phyloP scores from a whole-genome alignment of 2,888 invertebrate species.

The Agrochola macilenta region DNA sequence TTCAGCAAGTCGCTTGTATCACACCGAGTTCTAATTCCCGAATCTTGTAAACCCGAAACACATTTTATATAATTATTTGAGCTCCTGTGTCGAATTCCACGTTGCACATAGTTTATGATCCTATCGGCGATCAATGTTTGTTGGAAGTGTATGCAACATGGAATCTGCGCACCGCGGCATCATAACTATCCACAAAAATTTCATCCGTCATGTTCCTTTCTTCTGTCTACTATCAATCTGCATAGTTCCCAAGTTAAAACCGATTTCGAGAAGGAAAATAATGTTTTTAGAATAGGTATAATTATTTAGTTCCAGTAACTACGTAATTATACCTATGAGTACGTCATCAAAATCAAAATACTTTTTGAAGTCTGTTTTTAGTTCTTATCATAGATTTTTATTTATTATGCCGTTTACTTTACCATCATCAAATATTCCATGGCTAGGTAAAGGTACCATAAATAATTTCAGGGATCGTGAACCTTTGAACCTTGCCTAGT shows the following conservation, averaged over 20 bases:
- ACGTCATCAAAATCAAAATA: not conserved
- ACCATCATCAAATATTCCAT: conserved; percentile 13
- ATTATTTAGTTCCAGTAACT: not conserved
- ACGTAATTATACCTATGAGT: too few species aligned
- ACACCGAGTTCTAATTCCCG: conserved; percentile 45
- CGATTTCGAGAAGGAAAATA: not conserved
- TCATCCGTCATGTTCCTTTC: not conserved
- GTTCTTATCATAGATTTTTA: not conserved
- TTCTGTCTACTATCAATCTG: not conserved
- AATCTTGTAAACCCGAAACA: conserved; percentile 3
- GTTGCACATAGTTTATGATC: conserved; percentile 28
- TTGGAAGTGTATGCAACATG: conserved; percentile 27
- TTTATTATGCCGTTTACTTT: conserved; percentile 29
- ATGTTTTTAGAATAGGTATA: not conserved
- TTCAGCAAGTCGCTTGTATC: not conserved
- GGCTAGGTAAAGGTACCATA: conserved; percentile 20
- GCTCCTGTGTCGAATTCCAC: conserved; percentile 4
- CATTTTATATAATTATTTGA: not conserved
- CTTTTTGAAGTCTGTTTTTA: conserved; percentile 12
- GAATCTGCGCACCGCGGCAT: conserved; percentile 12
- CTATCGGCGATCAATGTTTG: not conserved
- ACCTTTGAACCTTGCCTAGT: not conserved
- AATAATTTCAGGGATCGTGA: not conserved
- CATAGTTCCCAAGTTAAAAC: conserved; percentile 4
- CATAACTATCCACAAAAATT: not conserved